phyloP scores from a whole-genome alignment of 2,113 vertebrate species.

The Eretmochelys imbricata region DNA sequence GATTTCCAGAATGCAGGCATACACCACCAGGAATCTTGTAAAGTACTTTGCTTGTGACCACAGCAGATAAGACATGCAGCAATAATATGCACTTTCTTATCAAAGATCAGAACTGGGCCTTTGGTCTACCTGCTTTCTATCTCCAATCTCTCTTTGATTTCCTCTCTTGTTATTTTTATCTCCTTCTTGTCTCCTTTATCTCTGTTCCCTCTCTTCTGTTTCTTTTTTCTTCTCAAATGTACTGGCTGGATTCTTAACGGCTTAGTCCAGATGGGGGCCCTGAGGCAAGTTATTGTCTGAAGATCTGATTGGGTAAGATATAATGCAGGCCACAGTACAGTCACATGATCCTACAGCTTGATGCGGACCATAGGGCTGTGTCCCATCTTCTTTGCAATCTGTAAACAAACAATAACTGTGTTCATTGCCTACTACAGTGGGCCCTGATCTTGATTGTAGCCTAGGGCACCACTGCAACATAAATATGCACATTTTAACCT shows the following conservation, averaged over 20 bases:
- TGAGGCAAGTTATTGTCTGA: slow-evolving; percentile 17
- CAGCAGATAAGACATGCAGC: neutral
- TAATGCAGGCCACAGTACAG: neutral
- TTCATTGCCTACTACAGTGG: neutral
- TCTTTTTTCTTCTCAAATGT: neutral
- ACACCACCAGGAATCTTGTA: neutral
- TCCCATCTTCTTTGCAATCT: neutral
- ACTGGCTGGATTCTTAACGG: neutral
- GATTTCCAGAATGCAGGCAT: neutral
- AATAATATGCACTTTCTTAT: neutral
- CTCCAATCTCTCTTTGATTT: neutral
- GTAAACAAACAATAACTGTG: fast-evolving
- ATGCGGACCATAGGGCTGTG: fast-evolving
- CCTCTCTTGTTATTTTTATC: neutral
- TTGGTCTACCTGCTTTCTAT: neutral
- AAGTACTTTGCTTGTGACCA: neutral
- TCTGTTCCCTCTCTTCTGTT: neutral
- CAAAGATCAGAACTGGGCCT: neutral
- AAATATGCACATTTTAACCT: neutral
- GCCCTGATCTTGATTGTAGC: neutral
- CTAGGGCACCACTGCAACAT: neutral
- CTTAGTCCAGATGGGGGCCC: neutral
- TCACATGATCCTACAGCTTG: fast-evolving
- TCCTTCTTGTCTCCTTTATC: neutral
- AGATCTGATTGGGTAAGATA: slow-evolving; percentile 29